Evolutionary conservation across 2,113 vertebrate species (phyloP).

Genomic region (Vidua chalybeata): DNA sequence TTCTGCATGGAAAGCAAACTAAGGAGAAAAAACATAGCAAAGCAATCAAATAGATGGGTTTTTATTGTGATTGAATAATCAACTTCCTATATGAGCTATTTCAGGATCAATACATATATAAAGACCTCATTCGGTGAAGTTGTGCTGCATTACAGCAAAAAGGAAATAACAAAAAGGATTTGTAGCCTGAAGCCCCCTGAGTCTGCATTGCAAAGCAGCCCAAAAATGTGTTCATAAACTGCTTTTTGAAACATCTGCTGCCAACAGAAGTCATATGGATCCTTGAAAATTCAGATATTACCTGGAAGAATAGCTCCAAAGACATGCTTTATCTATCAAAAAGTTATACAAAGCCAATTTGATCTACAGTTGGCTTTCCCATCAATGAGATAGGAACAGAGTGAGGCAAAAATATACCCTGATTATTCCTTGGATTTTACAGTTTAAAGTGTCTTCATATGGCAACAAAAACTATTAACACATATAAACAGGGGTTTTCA

Average conservation of each 20-base stretch:
- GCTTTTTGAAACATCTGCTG: constrained; percentile 9
- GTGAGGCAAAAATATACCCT: neutral
- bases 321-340: neutral
- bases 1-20: neutral
- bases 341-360: neutral
- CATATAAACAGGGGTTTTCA: neutral
- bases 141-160: neutral
- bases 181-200: neutral
- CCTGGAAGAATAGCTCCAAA: neutral
- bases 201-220: neutral
- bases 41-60: neutral
- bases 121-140: neutral
- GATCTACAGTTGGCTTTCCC: neutral
- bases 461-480: neutral
- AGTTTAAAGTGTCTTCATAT: neutral
- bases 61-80: neutral
- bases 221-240: neutral
- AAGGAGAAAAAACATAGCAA: neutral
- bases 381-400: neutral
- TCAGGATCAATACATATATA: neutral
- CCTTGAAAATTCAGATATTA: neutral
- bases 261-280: neutral
- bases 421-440: neutral
- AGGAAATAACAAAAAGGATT: neutral
- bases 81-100: neutral